Conservation (phyloP, 2,888 invertebrate genomes). For the Caenorhabditis imperialis region DNA sequence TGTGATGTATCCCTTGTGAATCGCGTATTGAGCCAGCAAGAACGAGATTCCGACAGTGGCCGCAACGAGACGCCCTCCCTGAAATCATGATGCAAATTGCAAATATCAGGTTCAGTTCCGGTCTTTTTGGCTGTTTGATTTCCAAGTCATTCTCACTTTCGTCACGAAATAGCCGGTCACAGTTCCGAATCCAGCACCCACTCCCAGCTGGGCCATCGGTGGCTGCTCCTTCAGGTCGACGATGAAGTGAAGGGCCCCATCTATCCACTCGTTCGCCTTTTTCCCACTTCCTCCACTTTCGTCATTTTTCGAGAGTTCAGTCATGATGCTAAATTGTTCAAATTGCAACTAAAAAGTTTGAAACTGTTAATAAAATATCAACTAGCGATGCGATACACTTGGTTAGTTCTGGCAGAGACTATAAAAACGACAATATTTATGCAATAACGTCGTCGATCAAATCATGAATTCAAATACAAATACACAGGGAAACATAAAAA, state of each 20-base stretch:
- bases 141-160: conserved; percentile 13
- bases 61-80: conserved; percentile 49
- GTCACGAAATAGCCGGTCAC: conserved; percentile 52
- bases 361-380: conserved; percentile 9
- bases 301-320: conserved; percentile 29
- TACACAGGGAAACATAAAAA: conserved; percentile 25
- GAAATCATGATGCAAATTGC: too few species aligned
- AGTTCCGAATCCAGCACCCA: conserved; percentile 47
- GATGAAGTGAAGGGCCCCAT: conserved; percentile 19
- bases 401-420: conserved; percentile 12
- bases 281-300: conserved; percentile 13
- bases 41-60: conserved; percentile 52
- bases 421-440: conserved; percentile 15
- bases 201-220: conserved; percentile 47
- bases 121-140: background rate
- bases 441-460: conserved; percentile 13
- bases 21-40: conserved; percentile 39
- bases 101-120: too few species aligned
- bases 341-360: background rate
- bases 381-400: conserved; percentile 14
- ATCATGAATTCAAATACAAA: conserved; percentile 47
- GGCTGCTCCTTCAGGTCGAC: conserved; percentile 43
- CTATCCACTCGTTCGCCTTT: conserved; percentile 8
- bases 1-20: conserved; percentile 55
- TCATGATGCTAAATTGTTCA: conserved; percentile 10